A percentile compares a stretch with the other conserved stretches of the same genome.
phyloP scores from a whole-genome alignment of 1,140 invertebrate genomes.

The Nasonia giraulti region DNA sequence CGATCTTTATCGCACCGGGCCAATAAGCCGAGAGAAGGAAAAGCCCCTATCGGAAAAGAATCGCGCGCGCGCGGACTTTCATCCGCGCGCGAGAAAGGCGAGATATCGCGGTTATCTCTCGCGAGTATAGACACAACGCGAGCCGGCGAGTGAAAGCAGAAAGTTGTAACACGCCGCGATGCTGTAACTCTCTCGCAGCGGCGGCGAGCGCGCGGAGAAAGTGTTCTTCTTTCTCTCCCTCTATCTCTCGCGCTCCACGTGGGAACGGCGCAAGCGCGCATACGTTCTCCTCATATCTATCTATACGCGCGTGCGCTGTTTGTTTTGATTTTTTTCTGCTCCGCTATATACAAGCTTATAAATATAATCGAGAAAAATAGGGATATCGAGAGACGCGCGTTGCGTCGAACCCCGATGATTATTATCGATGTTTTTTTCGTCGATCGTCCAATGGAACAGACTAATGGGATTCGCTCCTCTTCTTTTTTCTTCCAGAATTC shows the following conservation, averaged over 20 bases:
- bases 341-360: not conserved
- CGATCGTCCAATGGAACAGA: not conserved
- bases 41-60: not conserved
- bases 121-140: constrained; percentile 57
- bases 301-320: not conserved
- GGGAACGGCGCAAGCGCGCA: constrained; percentile 10
- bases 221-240: constrained; percentile 69
- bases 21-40: not conserved
- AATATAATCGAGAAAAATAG: not conserved
- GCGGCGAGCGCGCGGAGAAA: constrained; percentile 64
- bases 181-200: constrained; percentile 43
- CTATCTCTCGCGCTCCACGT: constrained; percentile 54
- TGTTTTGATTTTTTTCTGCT: constrained; percentile 18
- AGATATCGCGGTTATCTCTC: constrained; percentile 47
- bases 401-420: not conserved
- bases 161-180: constrained; percentile 70
- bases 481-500: constrained; percentile 87
- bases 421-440: not conserved
- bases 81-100: constrained; percentile 2
- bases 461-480: not conserved
- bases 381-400: not conserved
- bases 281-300: not conserved
- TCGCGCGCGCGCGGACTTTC: too few species aligned
- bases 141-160: constrained; percentile 71
- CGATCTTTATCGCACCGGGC: not conserved